Evolutionary conservation across 2,797 vertebrate species (phyloP).

Genomic region (Staurois parvus): DNA sequence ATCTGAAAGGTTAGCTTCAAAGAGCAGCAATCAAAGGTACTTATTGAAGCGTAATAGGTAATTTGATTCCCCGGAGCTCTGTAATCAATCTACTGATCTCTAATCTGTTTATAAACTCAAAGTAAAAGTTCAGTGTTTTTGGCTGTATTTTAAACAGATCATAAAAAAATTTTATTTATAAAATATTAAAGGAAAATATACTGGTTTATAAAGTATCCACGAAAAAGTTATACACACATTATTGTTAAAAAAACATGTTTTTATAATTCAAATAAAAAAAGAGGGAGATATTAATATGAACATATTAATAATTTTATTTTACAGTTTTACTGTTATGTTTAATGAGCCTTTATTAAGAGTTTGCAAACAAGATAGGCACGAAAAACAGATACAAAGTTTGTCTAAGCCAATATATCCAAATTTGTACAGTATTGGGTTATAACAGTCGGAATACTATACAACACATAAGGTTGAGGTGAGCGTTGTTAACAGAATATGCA

Average conservation of each 20-base stretch:
- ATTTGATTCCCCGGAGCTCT: slow-evolving; percentile 31
- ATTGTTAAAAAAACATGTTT: background rate
- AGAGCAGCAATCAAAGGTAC: slow-evolving; percentile 48
- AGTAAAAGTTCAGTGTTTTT: slow-evolving; percentile 28
- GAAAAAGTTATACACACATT: background rate
- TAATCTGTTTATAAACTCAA: slow-evolving; percentile 47
- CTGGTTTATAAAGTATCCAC: background rate
- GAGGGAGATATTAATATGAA: too few relatives aligned
- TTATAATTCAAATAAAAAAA: too few relatives aligned
- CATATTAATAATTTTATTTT: too few relatives aligned
- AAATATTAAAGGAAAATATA: background rate
- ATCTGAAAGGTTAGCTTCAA: slow-evolving; percentile 48
- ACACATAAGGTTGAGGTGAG: too few relatives aligned
- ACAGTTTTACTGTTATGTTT: too few relatives aligned
- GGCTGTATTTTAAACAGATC: background rate
- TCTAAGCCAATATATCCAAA: too few relatives aligned
- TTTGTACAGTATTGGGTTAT: too few relatives aligned
- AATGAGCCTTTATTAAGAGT: too few relatives aligned
- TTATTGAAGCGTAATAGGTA: slow-evolving; percentile 42
- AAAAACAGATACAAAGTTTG: too few relatives aligned
- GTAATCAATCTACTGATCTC: slow-evolving; percentile 40
- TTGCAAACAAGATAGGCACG: too few relatives aligned
- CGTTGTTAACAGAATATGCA: too few relatives aligned
- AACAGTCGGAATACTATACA: too few relatives aligned
- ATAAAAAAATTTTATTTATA: background rate